These are phyloP conservation scores for Nymphalis polychloros DNA, from an alignment of 2,888 invertebrate species.

Conservation along the genomic window DNA sequence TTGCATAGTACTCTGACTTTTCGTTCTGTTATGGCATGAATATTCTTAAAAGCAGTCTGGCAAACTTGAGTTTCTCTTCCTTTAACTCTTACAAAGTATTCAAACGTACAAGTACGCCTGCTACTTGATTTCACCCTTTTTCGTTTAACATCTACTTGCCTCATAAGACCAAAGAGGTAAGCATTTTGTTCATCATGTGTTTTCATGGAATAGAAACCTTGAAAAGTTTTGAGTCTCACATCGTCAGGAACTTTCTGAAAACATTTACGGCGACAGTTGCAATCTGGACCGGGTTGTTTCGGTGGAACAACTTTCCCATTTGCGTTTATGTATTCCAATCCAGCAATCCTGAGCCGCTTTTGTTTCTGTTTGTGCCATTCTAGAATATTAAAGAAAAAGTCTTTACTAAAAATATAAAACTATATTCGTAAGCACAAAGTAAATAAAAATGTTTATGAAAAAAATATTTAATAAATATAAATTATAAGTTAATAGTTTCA, in stretches of 20 bases:
- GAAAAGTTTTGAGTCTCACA: conserved; percentile 76
- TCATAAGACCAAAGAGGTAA: conserved; percentile 81
- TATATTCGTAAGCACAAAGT: neutral
- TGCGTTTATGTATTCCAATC: conserved; percentile 80
- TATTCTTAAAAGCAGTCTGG: conserved; percentile 82
- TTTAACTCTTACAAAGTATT: conserved; percentile 80
- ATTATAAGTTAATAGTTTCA: neutral
- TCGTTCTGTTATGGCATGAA: conserved; percentile 81
- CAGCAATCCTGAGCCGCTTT: conserved; percentile 79
- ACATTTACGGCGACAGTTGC: conserved; percentile 78
- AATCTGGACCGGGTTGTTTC: conserved; percentile 79
- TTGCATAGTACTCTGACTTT: conserved; percentile 81
- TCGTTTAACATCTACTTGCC: conserved; percentile 81
- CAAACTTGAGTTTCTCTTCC: conserved; percentile 81
- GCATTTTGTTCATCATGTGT: conserved; percentile 83
- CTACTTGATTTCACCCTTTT: conserved; percentile 80
- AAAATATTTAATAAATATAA: neutral
- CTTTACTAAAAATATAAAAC: neutral
- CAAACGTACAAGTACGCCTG: conserved; percentile 80
- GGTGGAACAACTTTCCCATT: conserved; percentile 81
- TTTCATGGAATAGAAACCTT: conserved; percentile 81
- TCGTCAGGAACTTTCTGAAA: conserved; percentile 78
- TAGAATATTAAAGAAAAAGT: conserved; percentile 34
- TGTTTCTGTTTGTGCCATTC: conserved; percentile 83
- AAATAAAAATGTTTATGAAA: too few species aligned